Percentiles rank a stretch among this genome's conserved stretches.
phyloP scores from a whole-genome alignment of 2,888 invertebrate species.

The Hypolimnas misippus region DNA sequence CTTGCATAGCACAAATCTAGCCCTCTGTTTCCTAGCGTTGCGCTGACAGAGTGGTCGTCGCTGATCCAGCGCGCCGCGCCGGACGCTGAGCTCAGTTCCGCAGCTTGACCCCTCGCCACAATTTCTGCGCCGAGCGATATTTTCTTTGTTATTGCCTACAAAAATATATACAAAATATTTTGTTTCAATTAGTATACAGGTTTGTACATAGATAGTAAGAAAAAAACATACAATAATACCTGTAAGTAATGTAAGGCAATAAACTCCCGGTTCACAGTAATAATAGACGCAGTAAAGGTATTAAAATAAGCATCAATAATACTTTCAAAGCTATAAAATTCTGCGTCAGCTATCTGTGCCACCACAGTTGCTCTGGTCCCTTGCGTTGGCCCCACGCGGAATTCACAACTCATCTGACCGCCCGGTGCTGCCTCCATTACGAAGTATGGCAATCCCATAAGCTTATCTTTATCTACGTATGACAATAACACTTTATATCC shows the following conservation, averaged over 20 bases:
- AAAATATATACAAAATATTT: not conserved
- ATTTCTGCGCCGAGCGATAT: conserved; percentile 73
- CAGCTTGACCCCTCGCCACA: conserved; percentile 66
- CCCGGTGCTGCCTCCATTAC: conserved; percentile 79
- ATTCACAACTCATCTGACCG: conserved; percentile 75
- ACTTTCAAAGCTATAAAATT: conserved; percentile 74
- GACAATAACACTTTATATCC: conserved; percentile 74
- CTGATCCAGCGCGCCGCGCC: conserved; percentile 69
- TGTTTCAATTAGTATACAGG: too few relatives aligned
- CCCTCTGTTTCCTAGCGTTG: conserved; percentile 76
- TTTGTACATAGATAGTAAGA: too few relatives aligned
- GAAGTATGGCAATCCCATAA: conserved; percentile 67
- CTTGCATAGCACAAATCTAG: conserved; percentile 74
- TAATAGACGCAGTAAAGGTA: conserved; percentile 68
- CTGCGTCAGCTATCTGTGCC: conserved; percentile 70
- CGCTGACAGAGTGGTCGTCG: conserved; percentile 67
- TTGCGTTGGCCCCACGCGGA: conserved; percentile 67
- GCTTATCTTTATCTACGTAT: conserved; percentile 64
- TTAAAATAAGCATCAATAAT: conserved; percentile 72
- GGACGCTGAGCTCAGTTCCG: conserved; percentile 71
- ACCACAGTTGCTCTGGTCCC: conserved; percentile 69
- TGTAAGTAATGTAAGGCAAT: conserved; percentile 76
- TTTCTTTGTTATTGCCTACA: conserved; percentile 65
- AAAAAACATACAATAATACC: too few relatives aligned
- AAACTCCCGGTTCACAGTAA: conserved; percentile 76